Percentiles rank a stretch among this genome's conserved stretches.
Evolutionary conservation across 2,113 vertebrate genomes (phyloP).

Genomic region (Pogona vitticeps): DNA sequence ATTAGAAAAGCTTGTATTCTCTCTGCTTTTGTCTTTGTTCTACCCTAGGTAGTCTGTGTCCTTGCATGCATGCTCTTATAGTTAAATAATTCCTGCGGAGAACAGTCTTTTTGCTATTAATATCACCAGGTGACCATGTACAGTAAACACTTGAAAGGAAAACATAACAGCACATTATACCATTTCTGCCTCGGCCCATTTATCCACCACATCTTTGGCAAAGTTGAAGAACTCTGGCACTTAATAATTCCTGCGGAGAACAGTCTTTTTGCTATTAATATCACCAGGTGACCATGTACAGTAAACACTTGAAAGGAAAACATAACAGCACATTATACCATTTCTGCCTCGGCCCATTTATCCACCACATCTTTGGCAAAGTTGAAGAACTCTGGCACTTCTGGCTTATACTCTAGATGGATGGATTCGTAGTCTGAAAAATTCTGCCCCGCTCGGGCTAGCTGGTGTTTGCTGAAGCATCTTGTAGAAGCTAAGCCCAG

Average conservation of each 20-base stretch:
- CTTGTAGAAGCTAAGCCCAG: slow-evolving; percentile 33
- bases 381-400: slow-evolving; percentile 81
- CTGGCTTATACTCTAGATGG: slow-evolving; percentile 67
- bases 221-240: slow-evolving; percentile 84
- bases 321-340: slow-evolving; percentile 66
- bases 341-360: slow-evolving; percentile 78
- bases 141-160: not conserved
- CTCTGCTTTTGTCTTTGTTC: too few relatives aligned
- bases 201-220: slow-evolving; percentile 82
- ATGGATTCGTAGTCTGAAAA: slow-evolving; percentile 78
- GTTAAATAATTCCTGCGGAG: too few relatives aligned
- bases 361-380: slow-evolving; percentile 85
- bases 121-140: not conserved
- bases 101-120: too few relatives aligned
- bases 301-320: not conserved
- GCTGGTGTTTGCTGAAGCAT: slow-evolving; percentile 41
- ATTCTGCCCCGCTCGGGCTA: slow-evolving; percentile 66
- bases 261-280: too few relatives aligned
- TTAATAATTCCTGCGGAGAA: too few relatives aligned
- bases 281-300: not conserved
- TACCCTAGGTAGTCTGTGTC: too few relatives aligned
- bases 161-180: slow-evolving; percentile 56
- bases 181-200: slow-evolving; percentile 81
- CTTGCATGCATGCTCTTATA: too few relatives aligned
- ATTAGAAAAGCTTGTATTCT: too few relatives aligned